These are phyloP conservation scores for Tricholaema leucomelas DNA, from an alignment of 2,113 vertebrate genomes.

Conservation along the genomic window DNA sequence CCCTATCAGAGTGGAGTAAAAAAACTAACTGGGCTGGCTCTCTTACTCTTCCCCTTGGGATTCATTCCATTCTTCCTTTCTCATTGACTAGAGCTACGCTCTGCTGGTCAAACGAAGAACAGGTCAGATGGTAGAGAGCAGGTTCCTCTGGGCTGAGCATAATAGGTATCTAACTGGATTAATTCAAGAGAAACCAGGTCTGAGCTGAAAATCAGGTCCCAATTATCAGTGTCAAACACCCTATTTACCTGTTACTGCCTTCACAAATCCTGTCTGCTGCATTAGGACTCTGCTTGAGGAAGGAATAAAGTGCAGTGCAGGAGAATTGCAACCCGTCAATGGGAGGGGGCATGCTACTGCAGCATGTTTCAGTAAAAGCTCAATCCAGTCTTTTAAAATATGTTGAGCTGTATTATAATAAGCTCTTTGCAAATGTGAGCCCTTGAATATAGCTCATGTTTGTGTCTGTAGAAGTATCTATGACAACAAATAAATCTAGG, in stretches of 20 bases:
- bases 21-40: neutral
- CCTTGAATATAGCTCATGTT: neutral
- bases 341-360: neutral
- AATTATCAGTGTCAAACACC: neutral
- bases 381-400: neutral
- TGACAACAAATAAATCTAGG: conserved; percentile 37
- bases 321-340: neutral
- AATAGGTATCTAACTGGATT: neutral
- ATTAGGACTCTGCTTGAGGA: neutral
- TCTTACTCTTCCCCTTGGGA: neutral
- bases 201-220: neutral
- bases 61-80: neutral
- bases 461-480: conserved; percentile 36
- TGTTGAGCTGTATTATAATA: neutral
- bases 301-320: neutral
- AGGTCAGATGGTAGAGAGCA: neutral
- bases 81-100: neutral
- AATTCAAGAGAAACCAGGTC: neutral
- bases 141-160: neutral
- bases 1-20: neutral
- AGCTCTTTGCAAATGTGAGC: conserved; percentile 9
- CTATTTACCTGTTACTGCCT: neutral
- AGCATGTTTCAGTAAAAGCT: neutral
- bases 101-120: neutral
- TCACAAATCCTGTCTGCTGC: neutral